Conservation (phyloP, 2,113 vertebrate species). For the Alosa alosa region DNA sequence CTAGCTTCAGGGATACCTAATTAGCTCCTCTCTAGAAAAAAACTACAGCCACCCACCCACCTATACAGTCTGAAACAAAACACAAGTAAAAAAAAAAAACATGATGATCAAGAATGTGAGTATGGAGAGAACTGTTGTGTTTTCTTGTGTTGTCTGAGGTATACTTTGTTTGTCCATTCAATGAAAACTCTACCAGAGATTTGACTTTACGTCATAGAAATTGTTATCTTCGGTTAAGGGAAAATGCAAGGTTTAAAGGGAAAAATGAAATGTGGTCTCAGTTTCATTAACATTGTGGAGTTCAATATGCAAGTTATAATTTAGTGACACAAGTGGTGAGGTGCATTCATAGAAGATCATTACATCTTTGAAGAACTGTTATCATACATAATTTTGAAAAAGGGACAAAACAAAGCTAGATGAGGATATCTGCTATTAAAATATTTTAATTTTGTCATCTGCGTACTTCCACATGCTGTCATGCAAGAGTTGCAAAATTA, state of each 20-base stretch:
- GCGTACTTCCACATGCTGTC: too few species aligned
- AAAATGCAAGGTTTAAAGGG: background rate
- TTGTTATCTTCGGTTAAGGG: too few species aligned
- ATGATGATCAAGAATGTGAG: too few species aligned
- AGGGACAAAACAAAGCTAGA: background rate
- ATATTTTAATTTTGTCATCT: background rate
- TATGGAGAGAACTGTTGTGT: too few species aligned
- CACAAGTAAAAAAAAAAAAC: too few species aligned
- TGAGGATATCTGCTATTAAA: background rate
- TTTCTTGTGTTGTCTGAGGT: too few species aligned
- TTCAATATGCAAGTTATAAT: background rate
- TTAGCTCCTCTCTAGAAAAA: background rate
- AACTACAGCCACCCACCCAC: background rate
- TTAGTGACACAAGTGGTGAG: background rate
- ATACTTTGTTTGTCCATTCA: too few species aligned
- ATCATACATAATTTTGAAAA: background rate
- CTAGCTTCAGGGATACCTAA: background rate
- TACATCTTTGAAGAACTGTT: too few species aligned
- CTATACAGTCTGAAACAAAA: background rate
- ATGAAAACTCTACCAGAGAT: too few species aligned
- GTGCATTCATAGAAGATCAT: background rate
- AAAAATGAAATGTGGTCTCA: background rate
- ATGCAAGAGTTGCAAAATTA: background rate
- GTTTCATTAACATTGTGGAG: background rate
- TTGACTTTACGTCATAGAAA: too few species aligned